Evolutionary conservation across 2,113 vertebrate species (phyloP), one percentile per base, ranked within the genome.

Genomic region (Osmerus mordax): DNA sequence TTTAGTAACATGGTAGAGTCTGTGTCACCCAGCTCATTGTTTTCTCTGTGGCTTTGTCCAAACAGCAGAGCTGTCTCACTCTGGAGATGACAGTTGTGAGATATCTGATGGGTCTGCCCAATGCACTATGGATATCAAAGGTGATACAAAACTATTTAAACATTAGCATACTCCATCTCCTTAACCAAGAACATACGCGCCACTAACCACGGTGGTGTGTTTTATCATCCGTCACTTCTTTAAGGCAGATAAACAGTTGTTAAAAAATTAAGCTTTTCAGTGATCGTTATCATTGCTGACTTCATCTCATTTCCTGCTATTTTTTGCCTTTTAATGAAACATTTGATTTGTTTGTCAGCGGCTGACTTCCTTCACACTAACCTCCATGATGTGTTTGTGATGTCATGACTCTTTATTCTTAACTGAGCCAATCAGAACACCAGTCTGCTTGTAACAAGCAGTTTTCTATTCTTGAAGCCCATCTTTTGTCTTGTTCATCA

Each of bases 31-130:
- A 83, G 85, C 89, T 91, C 80, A 91, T 85, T 92, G 85, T 92
- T 91, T 89, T 91, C 84, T 92, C 81, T 92, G 90, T 92, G 92
- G 90, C 88, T 93, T 92, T 91, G 87, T 92, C 88, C 89, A 89
- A 90, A 91, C 92, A 92, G 91, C 90, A 87, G 84, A 88, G 76
- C 89, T 87, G 81, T 86, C 89, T 89, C 91, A 96, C 0, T 85
- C 83, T 83, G 88, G 86, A 83, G 88, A 88, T 69, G 88, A 89
- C 83, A 88, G 81, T 86, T 91, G 87, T 86, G 91, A 92, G 79
- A 82, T 89, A 81, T 86, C 83, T 84, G 91, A 93, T 83, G 91
- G 91, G 81, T 85, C 88, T 82, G 76, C 82, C 85, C 91, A 88
- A 80, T 90, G 82, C 90, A 86, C 86, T 78, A 84, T 90, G 88